Percentiles rank a stretch among this genome's conserved stretches.
phyloP scores from a whole-genome alignment of 2,888 invertebrate species.

The Scaptodrosophila latifasciaeformis region DNA sequence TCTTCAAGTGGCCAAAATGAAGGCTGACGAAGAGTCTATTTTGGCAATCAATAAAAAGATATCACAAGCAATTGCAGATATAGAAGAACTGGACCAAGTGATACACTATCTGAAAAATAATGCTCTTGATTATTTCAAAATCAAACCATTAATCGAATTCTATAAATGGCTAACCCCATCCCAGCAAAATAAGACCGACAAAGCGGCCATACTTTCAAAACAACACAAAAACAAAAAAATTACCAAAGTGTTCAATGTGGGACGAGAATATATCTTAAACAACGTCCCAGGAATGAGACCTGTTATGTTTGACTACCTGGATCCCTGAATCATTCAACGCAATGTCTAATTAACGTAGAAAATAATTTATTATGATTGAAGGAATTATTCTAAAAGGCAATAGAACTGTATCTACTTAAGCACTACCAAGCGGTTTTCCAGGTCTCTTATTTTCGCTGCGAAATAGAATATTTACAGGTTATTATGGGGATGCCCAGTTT shows the following conservation, averaged over 20 bases:
- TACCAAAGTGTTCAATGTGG: slow-evolving; percentile 2
- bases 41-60: slow-evolving; percentile 20
- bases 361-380: slow-evolving; percentile 58
- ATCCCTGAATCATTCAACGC: too few species aligned
- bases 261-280: slow-evolving; percentile 15
- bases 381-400: slow-evolving; percentile 52
- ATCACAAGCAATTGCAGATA: slow-evolving; percentile 23
- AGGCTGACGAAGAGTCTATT: not conserved
- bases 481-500: too few species aligned
- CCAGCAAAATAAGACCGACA: too few species aligned
- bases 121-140: not conserved
- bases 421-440: slow-evolving; percentile 29
- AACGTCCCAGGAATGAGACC: slow-evolving; percentile 19
- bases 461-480: too few species aligned
- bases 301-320: slow-evolving; percentile 15
- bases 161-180: too few species aligned
- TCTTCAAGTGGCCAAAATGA: slow-evolving; percentile 6
- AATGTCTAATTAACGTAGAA: slow-evolving; percentile 5
- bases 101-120: slow-evolving; percentile 1
- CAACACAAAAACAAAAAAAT: too few species aligned
- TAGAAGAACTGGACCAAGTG: slow-evolving; percentile 18
- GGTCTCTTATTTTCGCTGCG: too few species aligned
- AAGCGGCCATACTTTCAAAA: too few species aligned
- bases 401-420: slow-evolving; percentile 39
- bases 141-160: slow-evolving; percentile 10